Percentiles rank a stretch among this genome's conserved stretches.
Evolutionary conservation across 2,113 vertebrate genomes (phyloP).

Genomic region (Conger conger): DNA sequence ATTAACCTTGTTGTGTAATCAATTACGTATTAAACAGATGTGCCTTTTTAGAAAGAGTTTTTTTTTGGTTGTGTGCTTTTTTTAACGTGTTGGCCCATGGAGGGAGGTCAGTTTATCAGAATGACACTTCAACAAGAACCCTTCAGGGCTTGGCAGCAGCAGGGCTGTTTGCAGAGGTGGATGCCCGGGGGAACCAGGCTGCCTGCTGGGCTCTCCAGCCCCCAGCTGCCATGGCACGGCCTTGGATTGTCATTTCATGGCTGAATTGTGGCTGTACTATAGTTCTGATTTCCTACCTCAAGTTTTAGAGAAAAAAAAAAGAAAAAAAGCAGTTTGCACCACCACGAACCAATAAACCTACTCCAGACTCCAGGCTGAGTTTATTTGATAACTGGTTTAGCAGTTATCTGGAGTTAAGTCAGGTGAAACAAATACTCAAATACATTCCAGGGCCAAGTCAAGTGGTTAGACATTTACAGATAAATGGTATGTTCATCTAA

Average conservation of each 20-base stretch:
- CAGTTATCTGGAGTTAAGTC: neutral
- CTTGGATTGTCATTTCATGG: neutral
- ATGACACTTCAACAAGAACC: constrained; percentile 48
- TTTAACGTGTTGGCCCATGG: constrained; percentile 44
- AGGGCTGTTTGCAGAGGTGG: constrained; percentile 20
- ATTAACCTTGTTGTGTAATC: constrained; percentile 45
- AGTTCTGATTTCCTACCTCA: neutral
- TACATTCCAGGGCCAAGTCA: neutral
- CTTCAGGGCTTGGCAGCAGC: constrained; percentile 44
- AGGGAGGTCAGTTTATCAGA: constrained; percentile 45
- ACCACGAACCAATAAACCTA: neutral
- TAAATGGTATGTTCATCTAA: neutral
- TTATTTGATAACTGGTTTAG: neutral
- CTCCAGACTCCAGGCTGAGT: constrained; percentile 25
- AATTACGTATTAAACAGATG: constrained; percentile 41
- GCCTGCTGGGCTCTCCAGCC: neutral
- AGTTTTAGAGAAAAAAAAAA: neutral
- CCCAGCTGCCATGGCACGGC: neutral
- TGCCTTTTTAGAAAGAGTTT: constrained; percentile 40
- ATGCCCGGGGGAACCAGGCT: constrained; percentile 17
- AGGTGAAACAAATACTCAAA: neutral
- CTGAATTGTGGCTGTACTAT: neutral
- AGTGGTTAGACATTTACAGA: neutral
- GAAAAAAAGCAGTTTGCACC: too few relatives aligned
- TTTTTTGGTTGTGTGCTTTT: constrained; percentile 45